Base-by-base conservation (phyloP, 2,797 vertebrate species). In the Cebuella pygmaea region DNA sequence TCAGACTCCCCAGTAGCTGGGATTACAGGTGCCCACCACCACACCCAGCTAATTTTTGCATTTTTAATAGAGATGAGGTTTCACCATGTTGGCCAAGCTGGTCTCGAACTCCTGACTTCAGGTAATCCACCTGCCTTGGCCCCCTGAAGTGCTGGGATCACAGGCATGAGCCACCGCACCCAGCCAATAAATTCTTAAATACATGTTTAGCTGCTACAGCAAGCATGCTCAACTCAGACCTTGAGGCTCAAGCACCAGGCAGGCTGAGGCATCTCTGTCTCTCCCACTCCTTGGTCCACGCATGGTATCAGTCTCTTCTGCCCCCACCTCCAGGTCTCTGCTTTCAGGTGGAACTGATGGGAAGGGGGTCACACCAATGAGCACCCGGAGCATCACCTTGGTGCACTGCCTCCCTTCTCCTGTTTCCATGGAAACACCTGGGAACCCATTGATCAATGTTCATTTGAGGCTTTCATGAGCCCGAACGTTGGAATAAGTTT, bases 341-440 rank as follows among this genome's bases (percentile, higher is more conserved):
- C 26, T 48, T 30, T 39, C 4, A 27, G 15, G 55, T 36, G 11
- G 50, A 59, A 44, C 44, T 27, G 78, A 27, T 15, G 8, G 50
- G 4, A 39, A 15, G 3, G 24, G 26, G 27, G 33, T 70, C 33
- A 67, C 72, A 17, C 48, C 48, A 9, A 4, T n/a, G 70, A 79
- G 67, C 82, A 80, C 79, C 64, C 59, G 30, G n/a, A 92, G 72
- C 92, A 46, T 94, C 83, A 92, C 92, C 87, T 95, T n/a, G 48
- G 85, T 36, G 50, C 6, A 3, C 79, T 91, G 93, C 89, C 41
- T 48, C 48, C 88, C 76, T 87, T 55, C 97, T 96, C 52, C 64
- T 33, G 98, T 99, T 98, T 98, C 99, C 98, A 98, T 98, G 98
- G 98, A 89, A 98, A 99, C 98, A 86, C 93, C 81, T 93, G 86